Percentiles rank a stretch among this genome's conserved stretches.
phyloP scores from a whole-genome alignment of 2,113 vertebrate genomes.

The Cyprinus carpio region DNA sequence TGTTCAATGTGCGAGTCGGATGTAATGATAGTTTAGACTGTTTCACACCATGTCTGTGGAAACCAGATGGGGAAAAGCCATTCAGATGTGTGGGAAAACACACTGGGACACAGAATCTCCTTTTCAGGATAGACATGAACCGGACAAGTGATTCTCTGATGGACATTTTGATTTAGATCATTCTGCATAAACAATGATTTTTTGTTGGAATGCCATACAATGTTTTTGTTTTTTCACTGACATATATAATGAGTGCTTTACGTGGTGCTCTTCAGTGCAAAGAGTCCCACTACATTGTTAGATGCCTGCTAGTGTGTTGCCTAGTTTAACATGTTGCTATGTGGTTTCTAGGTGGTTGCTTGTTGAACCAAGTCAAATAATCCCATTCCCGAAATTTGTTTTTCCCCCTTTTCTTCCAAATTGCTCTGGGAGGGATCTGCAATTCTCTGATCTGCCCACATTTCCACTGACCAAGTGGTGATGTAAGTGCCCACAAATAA shows the following conservation, averaged over 20 bases:
- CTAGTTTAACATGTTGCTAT: not conserved
- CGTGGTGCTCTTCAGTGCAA: not conserved
- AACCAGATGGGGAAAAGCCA: conserved; percentile 35
- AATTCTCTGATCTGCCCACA: not conserved
- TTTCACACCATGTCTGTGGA: not conserved
- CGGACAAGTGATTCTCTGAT: not conserved
- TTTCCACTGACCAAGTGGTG: not conserved
- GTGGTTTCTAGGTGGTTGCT: too few relatives aligned
- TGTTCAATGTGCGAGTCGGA: conserved; percentile 12
- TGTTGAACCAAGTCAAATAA: not conserved
- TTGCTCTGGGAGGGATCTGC: not conserved
- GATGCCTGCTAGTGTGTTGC: not conserved
- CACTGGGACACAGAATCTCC: not conserved
- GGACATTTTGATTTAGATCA: not conserved
- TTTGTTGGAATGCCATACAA: not conserved
- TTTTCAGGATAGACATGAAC: not conserved
- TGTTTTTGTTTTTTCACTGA: not conserved
- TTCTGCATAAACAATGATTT: not conserved
- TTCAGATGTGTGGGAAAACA: conserved; percentile 46
- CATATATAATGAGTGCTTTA: not conserved
- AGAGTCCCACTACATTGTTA: not conserved
- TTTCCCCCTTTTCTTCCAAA: not conserved
- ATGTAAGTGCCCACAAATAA: not conserved
- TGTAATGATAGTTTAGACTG: conserved; percentile 30
- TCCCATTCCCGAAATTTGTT: not conserved